These are phyloP conservation scores for Hypomecis punctinalis DNA, from an alignment of 2,888 invertebrate genomes.

Conservation along the genomic window DNA sequence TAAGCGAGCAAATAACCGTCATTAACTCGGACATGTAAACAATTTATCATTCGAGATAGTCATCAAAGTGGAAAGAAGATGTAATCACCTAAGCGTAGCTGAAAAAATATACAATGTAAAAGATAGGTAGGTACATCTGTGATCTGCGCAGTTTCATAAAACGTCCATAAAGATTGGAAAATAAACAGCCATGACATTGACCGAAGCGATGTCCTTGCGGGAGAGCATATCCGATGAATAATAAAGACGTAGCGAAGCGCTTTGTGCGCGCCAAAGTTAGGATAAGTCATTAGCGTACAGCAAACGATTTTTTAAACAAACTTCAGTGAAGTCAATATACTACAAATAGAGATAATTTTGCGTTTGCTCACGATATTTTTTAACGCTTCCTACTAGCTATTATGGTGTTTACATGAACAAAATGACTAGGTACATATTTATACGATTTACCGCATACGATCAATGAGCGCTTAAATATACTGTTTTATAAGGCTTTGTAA, in stretches of 20 bases:
- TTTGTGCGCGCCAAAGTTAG: constrained; percentile 37
- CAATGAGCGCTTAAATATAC: not conserved
- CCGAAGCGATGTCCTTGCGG: constrained; percentile 64
- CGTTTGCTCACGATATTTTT: constrained; percentile 17
- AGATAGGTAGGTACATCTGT: constrained; percentile 20
- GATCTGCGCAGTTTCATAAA: constrained; percentile 44
- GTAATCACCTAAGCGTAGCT: constrained; percentile 20
- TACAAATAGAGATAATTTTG: constrained; percentile 17
- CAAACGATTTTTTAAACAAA: constrained; percentile 25
- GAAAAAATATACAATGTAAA: constrained; percentile 32
- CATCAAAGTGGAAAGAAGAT: constrained; percentile 33
- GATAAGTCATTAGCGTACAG: constrained; percentile 32
- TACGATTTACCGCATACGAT: not conserved
- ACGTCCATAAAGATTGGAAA: constrained; percentile 48
- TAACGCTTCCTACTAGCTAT: constrained; percentile 20
- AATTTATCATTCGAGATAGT: constrained; percentile 34
- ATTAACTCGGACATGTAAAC: constrained; percentile 31
- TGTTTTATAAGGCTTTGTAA: not conserved
- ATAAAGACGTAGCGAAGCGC: constrained; percentile 45
- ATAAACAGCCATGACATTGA: constrained; percentile 68
- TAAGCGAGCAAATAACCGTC: constrained; percentile 26
- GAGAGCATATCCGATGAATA: constrained; percentile 47
- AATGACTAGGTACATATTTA: not conserved
- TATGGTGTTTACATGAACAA: constrained; percentile 2
- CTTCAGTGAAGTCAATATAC: constrained; percentile 12